A percentile compares a stretch with the other conserved stretches of the same genome.
Evolutionary conservation across 2,888 invertebrate species (phyloP).

Genomic region (Empis stercorea): DNA sequence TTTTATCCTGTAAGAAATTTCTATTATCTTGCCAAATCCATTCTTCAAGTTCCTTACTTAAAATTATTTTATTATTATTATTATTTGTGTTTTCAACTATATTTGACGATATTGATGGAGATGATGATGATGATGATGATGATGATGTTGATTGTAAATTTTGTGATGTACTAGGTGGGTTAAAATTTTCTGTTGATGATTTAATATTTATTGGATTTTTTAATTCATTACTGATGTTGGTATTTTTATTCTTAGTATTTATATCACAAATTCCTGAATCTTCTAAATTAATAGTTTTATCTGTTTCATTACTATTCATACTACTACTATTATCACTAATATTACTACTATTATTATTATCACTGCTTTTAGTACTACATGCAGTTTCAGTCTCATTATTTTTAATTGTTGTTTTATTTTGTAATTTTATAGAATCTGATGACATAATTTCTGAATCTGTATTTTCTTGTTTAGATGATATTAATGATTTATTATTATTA

Average conservation of each 20-base stretch:
- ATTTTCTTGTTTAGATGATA: background rate
- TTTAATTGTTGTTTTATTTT: background rate
- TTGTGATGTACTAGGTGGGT: background rate
- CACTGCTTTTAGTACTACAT: slow-evolving; percentile 7
- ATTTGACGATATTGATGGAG: background rate
- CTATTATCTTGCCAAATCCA: slow-evolving; percentile 98
- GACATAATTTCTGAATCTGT: background rate
- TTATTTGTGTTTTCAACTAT: background rate
- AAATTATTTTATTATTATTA: background rate
- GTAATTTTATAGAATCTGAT: background rate
- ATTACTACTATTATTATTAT: slow-evolving; percentile 13
- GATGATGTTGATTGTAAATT: slow-evolving; percentile 2
- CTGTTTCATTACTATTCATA: slow-evolving; percentile 16
- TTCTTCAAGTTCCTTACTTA: slow-evolving; percentile 58
- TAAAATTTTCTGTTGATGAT: background rate
- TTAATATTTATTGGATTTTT: background rate
- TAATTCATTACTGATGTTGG: slow-evolving; percentile 10
- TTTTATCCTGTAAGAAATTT: slow-evolving; percentile 88
- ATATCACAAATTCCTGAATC: slow-evolving; percentile 26
- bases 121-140: slow-evolving; percentile 2
- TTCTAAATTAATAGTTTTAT: slow-evolving; percentile 1
- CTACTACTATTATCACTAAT: slow-evolving; percentile 22
- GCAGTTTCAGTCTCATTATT: slow-evolving; percentile 12
- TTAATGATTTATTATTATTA: background rate
- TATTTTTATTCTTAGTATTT: slow-evolving; percentile 19